Conservation (phyloP, 2,113 vertebrate genomes). For the Harpagus bidentatus region DNA sequence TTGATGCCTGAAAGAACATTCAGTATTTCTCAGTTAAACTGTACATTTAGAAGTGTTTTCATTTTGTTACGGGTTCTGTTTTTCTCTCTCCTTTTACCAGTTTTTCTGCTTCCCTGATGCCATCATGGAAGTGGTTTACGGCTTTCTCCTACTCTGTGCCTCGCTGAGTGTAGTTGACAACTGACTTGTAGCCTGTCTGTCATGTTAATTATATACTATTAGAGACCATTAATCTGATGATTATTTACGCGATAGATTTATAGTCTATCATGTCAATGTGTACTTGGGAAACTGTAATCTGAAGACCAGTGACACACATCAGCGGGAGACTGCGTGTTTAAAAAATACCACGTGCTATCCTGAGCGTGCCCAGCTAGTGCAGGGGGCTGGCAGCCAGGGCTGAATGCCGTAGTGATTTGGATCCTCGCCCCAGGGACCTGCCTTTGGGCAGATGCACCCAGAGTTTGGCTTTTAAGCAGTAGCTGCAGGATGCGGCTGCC, state of each 20-base stretch:
- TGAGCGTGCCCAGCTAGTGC: fast-evolving
- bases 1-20: neutral
- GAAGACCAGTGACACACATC: neutral
- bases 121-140: neutral
- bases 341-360: neutral
- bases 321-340: neutral
- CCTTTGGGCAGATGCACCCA: neutral
- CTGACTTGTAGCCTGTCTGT: constrained; percentile 54
- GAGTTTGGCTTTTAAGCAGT: neutral
- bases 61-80: neutral
- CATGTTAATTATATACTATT: constrained; percentile 65
- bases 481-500: neutral
- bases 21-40: neutral
- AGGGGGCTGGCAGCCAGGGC: neutral
- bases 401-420: neutral
- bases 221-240: constrained; percentile 63
- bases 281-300: constrained; percentile 6
- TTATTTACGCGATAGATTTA: constrained; percentile 58
- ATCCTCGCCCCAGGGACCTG: neutral
- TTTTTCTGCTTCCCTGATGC: neutral
- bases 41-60: neutral
- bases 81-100: neutral
- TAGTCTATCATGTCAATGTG: constrained; percentile 14
- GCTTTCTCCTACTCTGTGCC: neutral
- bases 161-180: constrained; percentile 12